A percentile compares a stretch with the other conserved stretches of the same genome.
Conservation (phyloP, 2,888 invertebrate species). For the Tholera decimalis region DNA sequence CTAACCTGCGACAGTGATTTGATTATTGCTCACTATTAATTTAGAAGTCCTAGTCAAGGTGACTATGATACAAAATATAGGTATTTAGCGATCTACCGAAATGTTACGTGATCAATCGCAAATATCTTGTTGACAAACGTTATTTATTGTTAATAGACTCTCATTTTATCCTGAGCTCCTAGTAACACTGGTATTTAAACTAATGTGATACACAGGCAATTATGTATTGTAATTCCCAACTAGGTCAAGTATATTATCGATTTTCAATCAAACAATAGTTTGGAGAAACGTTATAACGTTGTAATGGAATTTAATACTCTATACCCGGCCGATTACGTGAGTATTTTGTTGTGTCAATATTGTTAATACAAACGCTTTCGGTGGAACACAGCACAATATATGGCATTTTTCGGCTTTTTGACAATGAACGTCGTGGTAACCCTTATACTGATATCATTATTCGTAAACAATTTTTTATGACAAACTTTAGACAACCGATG, state of each 20-base stretch:
- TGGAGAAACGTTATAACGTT: slow-evolving; percentile 22
- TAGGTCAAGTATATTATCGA: slow-evolving; percentile 39
- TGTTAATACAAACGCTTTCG: neutral
- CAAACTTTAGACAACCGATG: too few species aligned
- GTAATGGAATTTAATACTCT: slow-evolving; percentile 12
- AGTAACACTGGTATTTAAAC: neutral
- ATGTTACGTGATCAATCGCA: neutral
- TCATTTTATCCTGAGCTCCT: neutral
- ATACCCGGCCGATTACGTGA: neutral
- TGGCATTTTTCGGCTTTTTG: too few species aligned
- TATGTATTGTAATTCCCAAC: slow-evolving; percentile 1
- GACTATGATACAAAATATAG: too few species aligned
- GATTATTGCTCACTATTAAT: too few species aligned
- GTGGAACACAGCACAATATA: neutral
- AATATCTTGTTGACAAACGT: neutral
- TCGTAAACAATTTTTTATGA: too few species aligned
- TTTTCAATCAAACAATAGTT: slow-evolving; percentile 35
- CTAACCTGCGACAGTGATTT: too few species aligned
- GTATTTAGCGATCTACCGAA: neutral
- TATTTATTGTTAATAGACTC: neutral
- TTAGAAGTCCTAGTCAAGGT: too few species aligned
- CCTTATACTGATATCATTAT: too few species aligned
- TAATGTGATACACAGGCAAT: neutral
- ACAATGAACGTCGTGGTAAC: too few species aligned
- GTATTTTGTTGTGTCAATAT: slow-evolving; percentile 1